These are phyloP conservation scores for Baccha elongata DNA, from an alignment of 2,888 invertebrate genomes.

Conservation along the genomic window DNA sequence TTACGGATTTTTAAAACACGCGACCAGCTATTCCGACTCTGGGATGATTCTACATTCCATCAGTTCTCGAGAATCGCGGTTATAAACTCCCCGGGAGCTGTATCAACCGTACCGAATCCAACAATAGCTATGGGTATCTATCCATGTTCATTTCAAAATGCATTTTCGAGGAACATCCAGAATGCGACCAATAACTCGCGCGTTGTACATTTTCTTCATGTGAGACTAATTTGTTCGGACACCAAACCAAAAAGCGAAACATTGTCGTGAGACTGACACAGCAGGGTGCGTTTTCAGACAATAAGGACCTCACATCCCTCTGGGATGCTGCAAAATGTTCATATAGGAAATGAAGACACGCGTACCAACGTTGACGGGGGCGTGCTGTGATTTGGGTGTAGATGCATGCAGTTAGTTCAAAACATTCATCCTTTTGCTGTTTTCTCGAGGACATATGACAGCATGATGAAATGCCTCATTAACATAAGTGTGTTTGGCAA, in stretches of 20 bases:
- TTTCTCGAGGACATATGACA: constrained; percentile 67
- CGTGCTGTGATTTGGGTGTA: constrained; percentile 63
- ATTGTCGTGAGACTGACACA: constrained; percentile 58
- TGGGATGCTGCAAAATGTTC: constrained; percentile 53
- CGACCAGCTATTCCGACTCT: constrained; percentile 38
- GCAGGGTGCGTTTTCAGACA: constrained; percentile 49
- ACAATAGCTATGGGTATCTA: constrained; percentile 29
- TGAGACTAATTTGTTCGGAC: constrained; percentile 48
- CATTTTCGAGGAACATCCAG: constrained; percentile 53
- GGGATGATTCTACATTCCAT: constrained; percentile 24
- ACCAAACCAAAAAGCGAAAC: constrained; percentile 24
- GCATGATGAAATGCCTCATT: constrained; percentile 72
- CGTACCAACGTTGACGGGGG: constrained; percentile 52
- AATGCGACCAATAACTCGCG: constrained; percentile 58
- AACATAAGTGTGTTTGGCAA: constrained; percentile 69
- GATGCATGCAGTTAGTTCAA: constrained; percentile 36
- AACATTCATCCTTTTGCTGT: constrained; percentile 28
- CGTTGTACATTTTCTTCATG: constrained; percentile 20
- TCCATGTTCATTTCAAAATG: constrained; percentile 5
- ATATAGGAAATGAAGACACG: constrained; percentile 62
- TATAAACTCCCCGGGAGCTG: constrained; percentile 63
- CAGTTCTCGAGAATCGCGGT: constrained; percentile 63
- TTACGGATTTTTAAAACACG: constrained; percentile 73
- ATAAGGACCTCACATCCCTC: constrained; percentile 37
- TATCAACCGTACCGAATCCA: constrained; percentile 68